Conservation (phyloP, 1,140 invertebrate genomes). For the Trachymyrmex septentrionalis region DNA sequence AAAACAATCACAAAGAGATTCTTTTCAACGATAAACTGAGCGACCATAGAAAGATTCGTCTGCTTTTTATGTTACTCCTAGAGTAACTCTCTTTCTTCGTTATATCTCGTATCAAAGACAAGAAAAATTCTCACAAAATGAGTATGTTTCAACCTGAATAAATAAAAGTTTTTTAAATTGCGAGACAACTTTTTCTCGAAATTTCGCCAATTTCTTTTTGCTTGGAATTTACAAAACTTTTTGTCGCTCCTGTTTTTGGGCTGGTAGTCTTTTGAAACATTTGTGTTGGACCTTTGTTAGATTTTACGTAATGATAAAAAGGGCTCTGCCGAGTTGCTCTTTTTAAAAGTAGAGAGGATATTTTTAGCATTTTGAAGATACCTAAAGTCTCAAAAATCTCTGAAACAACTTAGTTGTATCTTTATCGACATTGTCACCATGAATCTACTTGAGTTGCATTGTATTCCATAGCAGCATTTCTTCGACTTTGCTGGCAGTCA, state of each 20-base stretch:
- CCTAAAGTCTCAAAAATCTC: neutral
- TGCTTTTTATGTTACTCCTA: conserved; percentile 16
- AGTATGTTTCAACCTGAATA: neutral
- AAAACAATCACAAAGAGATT: conserved; percentile 23
- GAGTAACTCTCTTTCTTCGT: conserved; percentile 3
- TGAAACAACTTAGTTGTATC: neutral
- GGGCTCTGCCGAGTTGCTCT: neutral
- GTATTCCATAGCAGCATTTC: neutral
- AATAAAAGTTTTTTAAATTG: conserved; percentile 47
- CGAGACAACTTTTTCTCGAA: neutral
- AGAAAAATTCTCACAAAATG: neutral
- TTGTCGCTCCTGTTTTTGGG: neutral
- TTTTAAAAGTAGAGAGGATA: neutral
- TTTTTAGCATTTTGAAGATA: neutral
- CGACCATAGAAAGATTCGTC: conserved; percentile 1
- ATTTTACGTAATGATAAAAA: conserved; percentile 16
- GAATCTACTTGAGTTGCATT: neutral
- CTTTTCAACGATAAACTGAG: conserved; percentile 38
- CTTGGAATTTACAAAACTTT: neutral
- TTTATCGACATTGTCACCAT: neutral
- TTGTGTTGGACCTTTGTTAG: neutral
- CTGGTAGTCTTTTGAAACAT: neutral
- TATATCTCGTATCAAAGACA: neutral
- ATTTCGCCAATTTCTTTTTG: conserved; percentile 6
- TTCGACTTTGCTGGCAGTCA: neutral